A percentile compares a stretch with the other conserved stretches of the same genome.
These are phyloP conservation scores for Syrrhaptes paradoxus DNA, from an alignment of 2,113 vertebrate species.

Conservation along the genomic window DNA sequence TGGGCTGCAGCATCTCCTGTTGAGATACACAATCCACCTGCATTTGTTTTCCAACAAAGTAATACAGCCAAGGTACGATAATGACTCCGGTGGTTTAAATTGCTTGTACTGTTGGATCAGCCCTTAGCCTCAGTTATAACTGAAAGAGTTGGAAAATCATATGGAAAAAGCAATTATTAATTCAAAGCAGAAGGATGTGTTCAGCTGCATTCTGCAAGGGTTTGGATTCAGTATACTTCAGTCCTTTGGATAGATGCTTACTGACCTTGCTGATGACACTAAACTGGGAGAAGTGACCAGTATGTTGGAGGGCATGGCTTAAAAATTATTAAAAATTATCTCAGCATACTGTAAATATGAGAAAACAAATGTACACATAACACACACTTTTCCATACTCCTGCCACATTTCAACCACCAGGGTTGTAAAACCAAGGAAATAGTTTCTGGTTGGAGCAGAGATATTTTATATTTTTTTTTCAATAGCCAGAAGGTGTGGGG, in stretches of 20 bases:
- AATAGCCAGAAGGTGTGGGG: background rate
- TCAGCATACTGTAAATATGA: background rate
- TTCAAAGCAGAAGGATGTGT: background rate
- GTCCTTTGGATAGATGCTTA: background rate
- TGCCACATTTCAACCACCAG: background rate
- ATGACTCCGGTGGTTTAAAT: background rate
- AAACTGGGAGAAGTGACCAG: background rate
- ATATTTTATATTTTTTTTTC: background rate
- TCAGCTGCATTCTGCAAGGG: background rate
- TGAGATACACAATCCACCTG: background rate
- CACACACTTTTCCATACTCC: background rate
- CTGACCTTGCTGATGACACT: background rate
- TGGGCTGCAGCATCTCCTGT: background rate
- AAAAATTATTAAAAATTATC: background rate
- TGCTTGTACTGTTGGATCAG: background rate
- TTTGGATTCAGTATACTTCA: background rate
- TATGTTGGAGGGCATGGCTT: background rate
- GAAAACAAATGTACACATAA: background rate
- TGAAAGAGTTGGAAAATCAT: background rate
- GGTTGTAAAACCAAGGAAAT: background rate
- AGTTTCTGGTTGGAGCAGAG: background rate
- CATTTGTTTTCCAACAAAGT: background rate
- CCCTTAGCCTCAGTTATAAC: background rate
- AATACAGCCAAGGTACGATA: background rate
- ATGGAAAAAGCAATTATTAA: background rate